These are phyloP conservation scores for Cirrhinus mrigala DNA, from an alignment of 2,797 vertebrate genomes.

Conservation along the genomic window DNA sequence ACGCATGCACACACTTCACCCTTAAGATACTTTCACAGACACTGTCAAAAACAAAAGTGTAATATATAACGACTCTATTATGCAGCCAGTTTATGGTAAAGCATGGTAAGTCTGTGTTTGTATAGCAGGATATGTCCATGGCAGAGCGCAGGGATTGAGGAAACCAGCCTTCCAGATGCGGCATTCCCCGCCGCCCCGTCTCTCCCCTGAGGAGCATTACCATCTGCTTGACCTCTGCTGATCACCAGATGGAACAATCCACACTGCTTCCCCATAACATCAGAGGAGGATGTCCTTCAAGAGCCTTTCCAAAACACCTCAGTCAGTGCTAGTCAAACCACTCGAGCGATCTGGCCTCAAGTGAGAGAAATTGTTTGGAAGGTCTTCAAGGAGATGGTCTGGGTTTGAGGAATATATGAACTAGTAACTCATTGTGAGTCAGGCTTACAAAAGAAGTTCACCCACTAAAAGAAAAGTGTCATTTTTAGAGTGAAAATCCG, in stretches of 20 bases:
- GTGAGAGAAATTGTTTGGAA: background rate
- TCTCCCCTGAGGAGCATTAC: conserved; percentile 7
- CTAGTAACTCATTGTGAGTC: background rate
- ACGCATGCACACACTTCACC: background rate
- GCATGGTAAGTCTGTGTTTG: background rate
- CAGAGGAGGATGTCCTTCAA: background rate
- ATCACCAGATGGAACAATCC: conserved; percentile 1
- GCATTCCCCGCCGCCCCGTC: background rate
- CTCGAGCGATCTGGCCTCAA: background rate
- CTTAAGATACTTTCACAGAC: background rate
- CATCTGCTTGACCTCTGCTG: conserved; percentile 19
- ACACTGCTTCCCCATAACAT: conserved; percentile 7
- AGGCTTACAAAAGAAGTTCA: background rate
- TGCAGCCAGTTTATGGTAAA: background rate
- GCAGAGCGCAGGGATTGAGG: background rate
- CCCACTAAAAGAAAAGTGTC: background rate
- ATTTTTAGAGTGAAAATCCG: background rate
- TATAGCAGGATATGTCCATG: background rate
- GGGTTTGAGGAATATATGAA: background rate
- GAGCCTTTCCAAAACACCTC: background rate
- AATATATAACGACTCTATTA: background rate
- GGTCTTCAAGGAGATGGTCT: background rate
- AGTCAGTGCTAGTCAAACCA: conserved; percentile 1
- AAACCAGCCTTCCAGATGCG: background rate
- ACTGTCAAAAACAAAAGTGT: background rate